These are phyloP conservation scores for Ctenopoma kingsleyae DNA, from an alignment of 2,797 vertebrate genomes.

Conservation along the genomic window DNA sequence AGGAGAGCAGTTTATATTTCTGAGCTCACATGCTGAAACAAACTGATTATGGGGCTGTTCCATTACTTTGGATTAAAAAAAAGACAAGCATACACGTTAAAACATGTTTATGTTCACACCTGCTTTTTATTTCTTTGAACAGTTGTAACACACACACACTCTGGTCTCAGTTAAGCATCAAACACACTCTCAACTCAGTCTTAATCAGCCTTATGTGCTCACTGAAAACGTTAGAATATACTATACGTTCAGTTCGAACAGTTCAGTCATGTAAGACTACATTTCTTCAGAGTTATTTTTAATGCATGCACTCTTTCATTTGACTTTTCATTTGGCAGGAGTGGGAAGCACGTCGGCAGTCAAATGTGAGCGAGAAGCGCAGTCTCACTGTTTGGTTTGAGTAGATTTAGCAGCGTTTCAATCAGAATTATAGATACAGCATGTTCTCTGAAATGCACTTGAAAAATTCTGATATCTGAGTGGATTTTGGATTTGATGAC, in stretches of 20 bases:
- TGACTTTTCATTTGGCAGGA: constrained; percentile 75
- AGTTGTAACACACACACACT: background rate
- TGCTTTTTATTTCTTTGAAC: constrained; percentile 5
- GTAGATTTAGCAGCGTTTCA: constrained; percentile 54
- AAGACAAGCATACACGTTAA: background rate
- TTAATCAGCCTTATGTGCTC: background rate
- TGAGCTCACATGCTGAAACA: no score
- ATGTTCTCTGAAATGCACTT: constrained; percentile 27
- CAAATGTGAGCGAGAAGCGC: constrained; percentile 77
- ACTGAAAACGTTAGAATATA: constrained; percentile 6
- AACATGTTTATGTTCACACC: background rate
- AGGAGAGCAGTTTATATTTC: background rate
- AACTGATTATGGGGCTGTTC: no score
- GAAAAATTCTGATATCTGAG: constrained; percentile 8
- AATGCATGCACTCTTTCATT: constrained; percentile 63
- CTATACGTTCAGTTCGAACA: background rate
- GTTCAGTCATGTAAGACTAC: constrained; percentile 11
- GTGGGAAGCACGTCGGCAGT: constrained; percentile 53
- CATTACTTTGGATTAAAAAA: background rate
- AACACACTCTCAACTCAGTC: constrained; percentile 9
- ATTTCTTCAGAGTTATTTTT: constrained; percentile 54
- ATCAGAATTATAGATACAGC: constrained; percentile 21
- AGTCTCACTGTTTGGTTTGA: constrained; percentile 60
- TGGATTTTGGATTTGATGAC: constrained; percentile 45
- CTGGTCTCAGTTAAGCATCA: constrained; percentile 24